phyloP scores from a whole-genome alignment of 2,113 vertebrate species.

The Ploceus nigricollis region DNA sequence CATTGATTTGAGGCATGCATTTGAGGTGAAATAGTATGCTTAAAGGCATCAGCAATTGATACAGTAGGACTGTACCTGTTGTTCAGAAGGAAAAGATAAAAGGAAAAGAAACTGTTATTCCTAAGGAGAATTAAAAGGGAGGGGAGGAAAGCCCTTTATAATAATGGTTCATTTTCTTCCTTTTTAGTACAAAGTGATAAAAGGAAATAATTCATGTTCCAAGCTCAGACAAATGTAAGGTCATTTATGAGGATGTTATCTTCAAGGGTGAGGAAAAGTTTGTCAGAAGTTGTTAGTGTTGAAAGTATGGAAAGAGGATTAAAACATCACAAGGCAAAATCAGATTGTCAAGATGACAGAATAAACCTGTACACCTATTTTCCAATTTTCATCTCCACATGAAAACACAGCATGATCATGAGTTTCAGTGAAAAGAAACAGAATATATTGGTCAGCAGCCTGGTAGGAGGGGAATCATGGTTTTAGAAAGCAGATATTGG shows the following conservation, averaged over 20 bases:
- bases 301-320: conserved; percentile 60
- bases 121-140: conserved; percentile 32
- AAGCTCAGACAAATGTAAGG: conserved; percentile 39
- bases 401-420: conserved; percentile 54
- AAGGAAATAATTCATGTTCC: conserved; percentile 69
- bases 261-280: conserved; percentile 37
- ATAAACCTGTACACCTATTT: conserved; percentile 64
- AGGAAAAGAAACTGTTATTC: conserved; percentile 32
- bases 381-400: conserved; percentile 71
- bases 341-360: conserved; percentile 47
- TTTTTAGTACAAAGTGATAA: conserved; percentile 62
- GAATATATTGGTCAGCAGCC: background rate
- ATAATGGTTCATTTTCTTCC: conserved; percentile 63
- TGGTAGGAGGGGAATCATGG: background rate
- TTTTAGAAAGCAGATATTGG: background rate
- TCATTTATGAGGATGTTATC: conserved; percentile 54
- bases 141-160: conserved; percentile 12
- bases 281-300: conserved; percentile 60
- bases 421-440: conserved; percentile 25
- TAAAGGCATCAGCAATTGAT: conserved; percentile 47
- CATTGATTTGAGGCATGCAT: conserved; percentile 46
- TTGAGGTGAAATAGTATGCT: conserved; percentile 52
- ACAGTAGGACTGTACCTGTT: conserved; percentile 23
- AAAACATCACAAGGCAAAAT: conserved; percentile 50
- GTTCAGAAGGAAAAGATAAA: conserved; percentile 55